A percentile compares a stretch with the other conserved stretches of the same genome.
These are phyloP conservation scores for Paedocypris micromegethes DNA, from an alignment of 2,797 vertebrate species.

Conservation along the genomic window DNA sequence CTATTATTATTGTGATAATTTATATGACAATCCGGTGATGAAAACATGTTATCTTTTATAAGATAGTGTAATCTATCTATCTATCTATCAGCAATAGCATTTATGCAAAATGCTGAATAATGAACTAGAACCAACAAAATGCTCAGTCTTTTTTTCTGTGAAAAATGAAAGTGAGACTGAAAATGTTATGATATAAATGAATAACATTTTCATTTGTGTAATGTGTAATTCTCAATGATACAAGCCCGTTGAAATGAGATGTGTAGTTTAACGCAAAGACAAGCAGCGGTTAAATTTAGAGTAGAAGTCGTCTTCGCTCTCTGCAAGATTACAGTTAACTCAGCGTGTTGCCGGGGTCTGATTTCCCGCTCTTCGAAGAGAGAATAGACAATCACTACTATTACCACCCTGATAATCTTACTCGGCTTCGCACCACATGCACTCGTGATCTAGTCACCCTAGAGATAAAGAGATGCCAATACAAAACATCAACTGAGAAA, in stretches of 20 bases:
- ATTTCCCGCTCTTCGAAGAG: conserved; percentile 4
- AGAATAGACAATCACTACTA: conserved; percentile 35
- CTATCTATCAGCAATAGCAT: no score
- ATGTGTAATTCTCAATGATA: background rate
- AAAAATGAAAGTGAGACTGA: no score
- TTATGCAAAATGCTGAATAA: no score
- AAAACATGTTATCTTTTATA: no score
- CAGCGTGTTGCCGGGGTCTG: conserved; percentile 16
- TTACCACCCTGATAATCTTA: conserved; percentile 32
- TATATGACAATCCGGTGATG: no score
- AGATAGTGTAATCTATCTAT: no score
- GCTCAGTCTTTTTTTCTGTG: no score
- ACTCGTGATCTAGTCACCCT: conserved; percentile 63
- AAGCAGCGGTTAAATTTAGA: conserved; percentile 12
- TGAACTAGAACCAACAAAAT: no score
- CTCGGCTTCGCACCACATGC: conserved; percentile 52
- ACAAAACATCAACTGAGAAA: conserved; percentile 38
- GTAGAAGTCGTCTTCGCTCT: background rate
- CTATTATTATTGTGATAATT: no score
- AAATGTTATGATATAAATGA: no score
- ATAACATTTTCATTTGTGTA: no score
- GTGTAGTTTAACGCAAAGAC: background rate
- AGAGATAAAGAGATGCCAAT: conserved; percentile 20
- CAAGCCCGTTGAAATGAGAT: background rate
- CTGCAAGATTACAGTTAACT: conserved; percentile 29